These are phyloP conservation scores for Synergus japonicus DNA, from an alignment of 2,888 invertebrate species.

Conservation along the genomic window DNA sequence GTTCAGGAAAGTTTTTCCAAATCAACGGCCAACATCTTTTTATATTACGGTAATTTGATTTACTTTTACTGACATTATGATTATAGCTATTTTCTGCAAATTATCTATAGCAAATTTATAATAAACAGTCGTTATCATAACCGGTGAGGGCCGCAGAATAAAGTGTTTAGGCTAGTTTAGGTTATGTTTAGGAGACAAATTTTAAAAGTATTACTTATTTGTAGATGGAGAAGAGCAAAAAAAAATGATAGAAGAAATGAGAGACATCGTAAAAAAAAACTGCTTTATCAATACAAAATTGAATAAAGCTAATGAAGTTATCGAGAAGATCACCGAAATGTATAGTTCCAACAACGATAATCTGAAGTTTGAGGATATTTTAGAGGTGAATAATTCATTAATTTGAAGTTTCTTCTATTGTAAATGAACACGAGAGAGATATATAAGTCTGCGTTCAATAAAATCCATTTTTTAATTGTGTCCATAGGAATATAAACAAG, in stretches of 20 bases:
- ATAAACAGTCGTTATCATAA: too few relatives aligned
- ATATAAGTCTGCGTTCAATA: background rate
- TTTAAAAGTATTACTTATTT: constrained; percentile 2
- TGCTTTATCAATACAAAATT: constrained; percentile 22
- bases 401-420: background rate
- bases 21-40: constrained; percentile 15
- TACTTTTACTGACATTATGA: background rate
- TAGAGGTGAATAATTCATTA: background rate
- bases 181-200: too few relatives aligned
- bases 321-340: background rate
- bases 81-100: background rate
- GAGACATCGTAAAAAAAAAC: background rate
- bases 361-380: constrained; percentile 8
- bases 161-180: too few relatives aligned
- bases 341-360: background rate
- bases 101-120: background rate
- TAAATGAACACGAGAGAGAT: background rate
- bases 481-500: background rate
- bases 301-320: background rate
- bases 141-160: too few relatives aligned
- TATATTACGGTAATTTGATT: constrained; percentile 10
- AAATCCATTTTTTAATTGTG: background rate
- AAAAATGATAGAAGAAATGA: background rate
- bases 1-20: constrained; percentile 17
- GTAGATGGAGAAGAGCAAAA: background rate